Base-by-base conservation (phyloP, 2,888 invertebrate species). In the Andrena bicolor region DNA sequence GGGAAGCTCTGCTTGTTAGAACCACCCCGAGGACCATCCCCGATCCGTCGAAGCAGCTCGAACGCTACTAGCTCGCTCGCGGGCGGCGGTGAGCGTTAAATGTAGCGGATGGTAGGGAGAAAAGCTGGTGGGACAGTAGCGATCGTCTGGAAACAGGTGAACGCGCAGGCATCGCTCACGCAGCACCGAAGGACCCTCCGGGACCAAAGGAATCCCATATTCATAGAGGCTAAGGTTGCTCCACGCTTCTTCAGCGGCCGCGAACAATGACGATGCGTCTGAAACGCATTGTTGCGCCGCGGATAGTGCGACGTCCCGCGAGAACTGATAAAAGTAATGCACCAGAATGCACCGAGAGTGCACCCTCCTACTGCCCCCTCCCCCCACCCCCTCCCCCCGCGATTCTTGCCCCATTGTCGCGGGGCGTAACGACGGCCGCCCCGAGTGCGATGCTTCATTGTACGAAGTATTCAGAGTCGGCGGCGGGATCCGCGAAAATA, bases 201-300 rank as follows among this genome's bases (percentile, higher is more conserved):
- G 88, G 89, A 86, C 73, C 80, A 71, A 41, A 82, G 80, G 82
- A 80, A 87, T 88, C 85, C 75, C 88, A 86, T 87, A 90, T 90
- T 89, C 86, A 88, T 87, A 81, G 84, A 82, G 88, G 90, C 87
- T 90, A 89, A 87, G 87, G 86, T 74, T 84, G 80, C 78, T 86
- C 86, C 85, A 84, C 86, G 83, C 81, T 91, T 91, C 89, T 90
- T 90, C 88, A 90, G 86, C 88, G 87, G 75, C 86, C 80, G 77
- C 87, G 86, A 90, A 91, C 91, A 91, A 91, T 90, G 88, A 84
- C 82, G 80, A 76, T 76, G 82, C 72, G 84, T 90, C 88, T 86
- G 89, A 82, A 41, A 85, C 86, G 88, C 85, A 88, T 90, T 90
- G 89, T 90, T 82, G 84, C 85, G 85, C 85, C 86, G 81, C 85